These are phyloP conservation scores for Ichneumon xanthorius DNA, from an alignment of 2,888 invertebrate species.

Conservation along the genomic window DNA sequence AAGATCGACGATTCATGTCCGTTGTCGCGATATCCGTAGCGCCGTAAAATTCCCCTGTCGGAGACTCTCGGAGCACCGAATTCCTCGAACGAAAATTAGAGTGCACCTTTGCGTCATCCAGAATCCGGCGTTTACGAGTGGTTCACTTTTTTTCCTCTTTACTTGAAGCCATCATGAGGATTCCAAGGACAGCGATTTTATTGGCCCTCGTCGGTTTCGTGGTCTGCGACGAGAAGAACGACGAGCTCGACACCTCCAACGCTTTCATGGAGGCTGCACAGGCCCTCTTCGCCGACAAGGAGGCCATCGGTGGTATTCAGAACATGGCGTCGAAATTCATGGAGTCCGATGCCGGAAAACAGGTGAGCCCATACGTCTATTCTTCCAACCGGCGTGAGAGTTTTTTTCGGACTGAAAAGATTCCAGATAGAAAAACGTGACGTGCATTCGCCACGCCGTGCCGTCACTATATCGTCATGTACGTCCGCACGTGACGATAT, in stretches of 20 bases:
- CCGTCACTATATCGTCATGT: too few relatives aligned
- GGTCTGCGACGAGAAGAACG: conserved; percentile 78
- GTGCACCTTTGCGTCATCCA: not conserved
- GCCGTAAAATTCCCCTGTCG: not conserved
- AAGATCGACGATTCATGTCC: not conserved
- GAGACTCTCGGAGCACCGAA: too few relatives aligned
- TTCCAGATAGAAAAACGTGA: too few relatives aligned
- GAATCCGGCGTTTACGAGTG: not conserved
- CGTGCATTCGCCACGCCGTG: too few relatives aligned
- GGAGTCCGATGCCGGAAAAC: conserved; percentile 89
- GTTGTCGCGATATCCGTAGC: not conserved
- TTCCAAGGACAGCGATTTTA: conserved; percentile 74
- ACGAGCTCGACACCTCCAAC: conserved; percentile 86
- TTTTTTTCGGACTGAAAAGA: not conserved
- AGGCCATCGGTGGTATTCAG: conserved; percentile 87
- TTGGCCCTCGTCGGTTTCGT: conserved; percentile 74
- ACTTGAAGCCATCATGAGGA: conserved; percentile 74
- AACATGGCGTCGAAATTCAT: conserved; percentile 89
- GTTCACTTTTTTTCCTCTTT: conserved; percentile 35
- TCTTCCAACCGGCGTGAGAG: not conserved
- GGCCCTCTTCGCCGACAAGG: conserved; percentile 88
- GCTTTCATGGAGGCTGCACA: conserved; percentile 90
- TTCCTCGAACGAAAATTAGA: not conserved
- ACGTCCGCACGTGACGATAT: too few relatives aligned
- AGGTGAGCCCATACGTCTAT: conserved; percentile 79